Evolutionary conservation across 2,113 vertebrate genomes (phyloP).

Genomic region (Sterrhoptilus dennistouni): DNA sequence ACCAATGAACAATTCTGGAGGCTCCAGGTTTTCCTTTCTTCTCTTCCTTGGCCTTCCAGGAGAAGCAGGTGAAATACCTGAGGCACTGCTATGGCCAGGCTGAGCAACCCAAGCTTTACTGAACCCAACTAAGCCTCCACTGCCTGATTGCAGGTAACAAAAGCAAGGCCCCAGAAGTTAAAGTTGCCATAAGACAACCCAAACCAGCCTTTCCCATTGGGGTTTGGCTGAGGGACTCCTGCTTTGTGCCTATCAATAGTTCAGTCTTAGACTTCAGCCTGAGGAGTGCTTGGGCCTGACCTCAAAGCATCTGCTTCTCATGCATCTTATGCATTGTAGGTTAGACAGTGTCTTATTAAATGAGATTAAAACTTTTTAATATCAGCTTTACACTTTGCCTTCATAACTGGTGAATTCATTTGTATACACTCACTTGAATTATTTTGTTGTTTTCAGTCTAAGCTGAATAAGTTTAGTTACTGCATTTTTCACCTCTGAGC

Average conservation of each 20-base stretch:
- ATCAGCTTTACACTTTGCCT: not conserved
- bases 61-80: not conserved
- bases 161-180: not conserved
- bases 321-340: not conserved
- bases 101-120: not conserved
- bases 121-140: not conserved
- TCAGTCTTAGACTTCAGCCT: not conserved
- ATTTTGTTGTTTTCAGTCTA: not conserved
- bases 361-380: not conserved
- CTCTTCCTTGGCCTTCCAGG: not conserved
- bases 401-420: not conserved
- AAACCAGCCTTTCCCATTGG: not conserved
- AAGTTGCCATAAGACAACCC: not conserved
- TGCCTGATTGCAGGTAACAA: not conserved
- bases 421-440: not conserved
- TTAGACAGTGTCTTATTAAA: not conserved
- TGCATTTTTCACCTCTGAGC: not conserved
- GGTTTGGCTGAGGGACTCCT: not conserved
- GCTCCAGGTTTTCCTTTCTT: not conserved
- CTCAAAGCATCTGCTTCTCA: not conserved
- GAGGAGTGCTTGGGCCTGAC: not conserved
- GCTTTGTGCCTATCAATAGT: not conserved
- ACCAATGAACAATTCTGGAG: not conserved
- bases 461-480: not conserved
- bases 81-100: not conserved